Evolutionary conservation across 2,797 vertebrate genomes (phyloP), one percentile per base, ranked within the genome.

Genomic region (Peromyscus melanophrys): DNA sequence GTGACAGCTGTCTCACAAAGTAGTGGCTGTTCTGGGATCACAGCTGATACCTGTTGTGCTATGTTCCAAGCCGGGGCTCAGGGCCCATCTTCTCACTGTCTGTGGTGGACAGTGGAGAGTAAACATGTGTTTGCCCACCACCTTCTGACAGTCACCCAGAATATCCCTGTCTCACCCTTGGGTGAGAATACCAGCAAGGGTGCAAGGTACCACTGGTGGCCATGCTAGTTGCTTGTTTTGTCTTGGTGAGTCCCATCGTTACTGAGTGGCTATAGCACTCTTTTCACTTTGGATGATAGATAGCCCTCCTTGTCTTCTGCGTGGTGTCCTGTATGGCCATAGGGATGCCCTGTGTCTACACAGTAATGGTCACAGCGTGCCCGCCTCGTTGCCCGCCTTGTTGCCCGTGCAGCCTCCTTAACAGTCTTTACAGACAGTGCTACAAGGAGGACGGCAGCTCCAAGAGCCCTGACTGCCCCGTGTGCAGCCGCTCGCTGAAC

Each of bases 401-500:
- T 37, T 63, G 49, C n/a, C n/a, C n/a, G 17, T 4, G 13, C 0
- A 34, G 21, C 23, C 55, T 69, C 99, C 99, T 99, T 99, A 98
- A 99, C 98, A 89, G 8, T 17, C 31, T 81, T 63, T 11, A 71
- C 99, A 99, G 99, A 98, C 99, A 99, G 98, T 99, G 99, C 99
- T 99, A 99, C 94, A 99, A 99, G 99, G 99, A 99, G 97, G 99
- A 99, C 3, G 99, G 99, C 89, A 99, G 99, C 97, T 99, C 99
- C 65, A 99, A 99, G 99, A 99, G 99, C 98, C 99, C 99, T 1
- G 99, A 99, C 99, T 99, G 99, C 98, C 99, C 99, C 0, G 99
- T 99, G 97, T 99, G 99, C 99, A 99, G 99, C 99, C 99, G 99
- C 99, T 99, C 99, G 84, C 99, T 99, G 97, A 99, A 99, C 98